These are phyloP conservation scores for Strix aluco DNA, from an alignment of 2,113 vertebrate genomes.

Conservation along the genomic window DNA sequence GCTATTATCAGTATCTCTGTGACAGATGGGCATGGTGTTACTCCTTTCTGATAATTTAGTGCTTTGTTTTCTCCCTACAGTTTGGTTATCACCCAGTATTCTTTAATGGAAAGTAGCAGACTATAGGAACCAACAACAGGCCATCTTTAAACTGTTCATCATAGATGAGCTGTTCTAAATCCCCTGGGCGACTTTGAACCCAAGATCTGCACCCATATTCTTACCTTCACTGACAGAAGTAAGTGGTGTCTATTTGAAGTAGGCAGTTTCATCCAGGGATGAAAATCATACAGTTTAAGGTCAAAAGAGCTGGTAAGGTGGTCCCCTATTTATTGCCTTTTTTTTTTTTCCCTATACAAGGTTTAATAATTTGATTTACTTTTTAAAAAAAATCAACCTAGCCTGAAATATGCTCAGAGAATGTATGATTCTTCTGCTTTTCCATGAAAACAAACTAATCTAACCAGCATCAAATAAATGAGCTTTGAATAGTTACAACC, in stretches of 20 bases:
- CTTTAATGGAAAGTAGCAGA: neutral
- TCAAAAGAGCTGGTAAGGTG: neutral
- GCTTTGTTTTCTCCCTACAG: neutral
- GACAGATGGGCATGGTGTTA: neutral
- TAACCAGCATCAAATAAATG: neutral
- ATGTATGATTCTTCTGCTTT: neutral
- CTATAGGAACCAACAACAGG: neutral
- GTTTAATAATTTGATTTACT: neutral
- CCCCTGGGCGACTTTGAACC: accelerated
- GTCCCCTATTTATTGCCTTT: neutral
- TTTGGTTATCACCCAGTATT: neutral
- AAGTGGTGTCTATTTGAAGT: neutral
- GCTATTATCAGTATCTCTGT: neutral
- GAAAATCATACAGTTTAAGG: neutral
- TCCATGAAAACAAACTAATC: neutral
- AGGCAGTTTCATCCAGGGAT: neutral
- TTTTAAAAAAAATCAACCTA: neutral
- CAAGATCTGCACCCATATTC: neutral
- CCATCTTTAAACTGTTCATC: neutral
- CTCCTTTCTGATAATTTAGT: neutral
- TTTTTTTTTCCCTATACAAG: neutral
- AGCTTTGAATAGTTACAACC: neutral
- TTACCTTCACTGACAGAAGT: neutral
- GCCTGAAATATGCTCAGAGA: neutral
- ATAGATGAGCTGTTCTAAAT: neutral